Evolutionary conservation across 2,888 invertebrate genomes (phyloP), one percentile per base, ranked within the genome.

Genomic region (Mesoligia furuncula): DNA sequence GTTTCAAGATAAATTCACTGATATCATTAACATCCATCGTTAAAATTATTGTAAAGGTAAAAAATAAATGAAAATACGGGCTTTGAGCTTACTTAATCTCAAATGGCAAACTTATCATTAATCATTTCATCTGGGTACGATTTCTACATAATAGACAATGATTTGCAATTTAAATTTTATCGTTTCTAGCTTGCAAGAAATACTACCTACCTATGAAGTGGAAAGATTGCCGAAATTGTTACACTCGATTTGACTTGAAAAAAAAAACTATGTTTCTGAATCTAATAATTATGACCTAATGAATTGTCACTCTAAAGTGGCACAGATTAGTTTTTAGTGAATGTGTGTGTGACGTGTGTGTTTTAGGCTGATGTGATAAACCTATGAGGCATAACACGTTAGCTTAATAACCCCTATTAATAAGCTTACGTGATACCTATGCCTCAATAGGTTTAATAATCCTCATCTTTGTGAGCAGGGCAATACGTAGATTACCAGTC

Each of bases 21-120:
- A 68, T 45, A 39, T 57, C 39, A 59, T 7, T 57, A n/a, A 67
- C 11, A 54, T 51, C 5, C 15, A 61, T 36, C 27, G 7, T 66
- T 13, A 15, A 54, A 0, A 0, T 17, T 36, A 15, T 57, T 70
- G 17, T 31, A 15, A 54, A 45, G 20, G 42, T 66, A 27, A 27
- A 51, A 57, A 39, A 17, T 39, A 54, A 31, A 24, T 6, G 2
- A n/a, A 39, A 62, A 73, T 73, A 54, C 45, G 15, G 31, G 45
- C 66, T 67, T 45, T 57, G 2, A 9, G 45, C 39, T 17, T 45
- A 31, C 8, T 9, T 51, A 62, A 1, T 57, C 42, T n/a, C 6
- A 65, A 80, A 79, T 39, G 36, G 39, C 57, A 64, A 27, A 45
- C 51, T 59, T 27, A 51, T 69, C 36, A 76, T 59, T 68, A 20